Conservation (phyloP, 2,797 vertebrate species). For the Moxostoma hubbsi region DNA sequence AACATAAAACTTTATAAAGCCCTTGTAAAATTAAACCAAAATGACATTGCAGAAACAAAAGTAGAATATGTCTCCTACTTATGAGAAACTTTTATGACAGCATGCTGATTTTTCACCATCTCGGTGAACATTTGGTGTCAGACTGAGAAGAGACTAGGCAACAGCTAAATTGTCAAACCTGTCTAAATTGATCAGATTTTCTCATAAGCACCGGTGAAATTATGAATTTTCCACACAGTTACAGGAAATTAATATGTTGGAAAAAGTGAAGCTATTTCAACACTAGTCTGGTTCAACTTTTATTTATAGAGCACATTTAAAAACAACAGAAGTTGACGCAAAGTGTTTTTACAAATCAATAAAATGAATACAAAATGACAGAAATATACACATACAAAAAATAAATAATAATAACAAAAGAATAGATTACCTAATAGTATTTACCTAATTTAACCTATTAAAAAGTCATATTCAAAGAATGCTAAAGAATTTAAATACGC, state of each 20-base stretch:
- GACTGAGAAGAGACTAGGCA: background rate
- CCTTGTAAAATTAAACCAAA: slow-evolving; percentile 2
- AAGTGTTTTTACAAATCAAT: too few species aligned
- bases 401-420: too few species aligned
- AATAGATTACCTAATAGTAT: too few species aligned
- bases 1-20: slow-evolving; percentile 17
- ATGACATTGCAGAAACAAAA: background rate
- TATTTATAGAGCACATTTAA: too few species aligned
- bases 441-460: too few species aligned
- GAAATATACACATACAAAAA: too few species aligned
- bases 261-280: slow-evolving; percentile 21
- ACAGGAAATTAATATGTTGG: slow-evolving; percentile 14
- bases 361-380: too few species aligned
- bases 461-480: too few species aligned
- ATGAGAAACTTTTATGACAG: slow-evolving; percentile 2
- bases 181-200: slow-evolving; percentile 16
- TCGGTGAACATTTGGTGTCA: slow-evolving; percentile 2
- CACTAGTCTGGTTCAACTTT: background rate
- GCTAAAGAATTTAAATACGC: too few species aligned
- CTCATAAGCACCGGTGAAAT: background rate
- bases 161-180: slow-evolving; percentile 36
- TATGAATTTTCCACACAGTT: slow-evolving; percentile 1
- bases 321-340: too few species aligned
- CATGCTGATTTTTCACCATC: background rate
- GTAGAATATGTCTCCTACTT: background rate